Evolutionary conservation across 2,797 vertebrate genomes (phyloP), one percentile per base, ranked within the genome.

Genomic region (Pseudomugil tenellus): DNA sequence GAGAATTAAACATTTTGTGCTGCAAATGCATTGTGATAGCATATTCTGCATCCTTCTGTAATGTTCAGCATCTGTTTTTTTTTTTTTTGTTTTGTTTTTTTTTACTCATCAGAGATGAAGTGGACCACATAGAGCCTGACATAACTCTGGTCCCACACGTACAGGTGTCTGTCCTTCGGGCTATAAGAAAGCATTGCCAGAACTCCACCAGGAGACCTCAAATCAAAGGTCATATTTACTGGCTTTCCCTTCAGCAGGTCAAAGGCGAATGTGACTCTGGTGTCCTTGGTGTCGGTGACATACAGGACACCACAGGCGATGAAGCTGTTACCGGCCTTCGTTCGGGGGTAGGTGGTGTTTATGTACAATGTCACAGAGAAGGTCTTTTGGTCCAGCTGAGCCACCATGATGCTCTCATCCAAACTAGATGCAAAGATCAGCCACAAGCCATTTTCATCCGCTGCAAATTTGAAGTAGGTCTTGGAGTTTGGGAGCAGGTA

Each of bases 181-280:
- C 94, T 97, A 84, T 98, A 99, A 0, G 97, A 96, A 3, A 99
- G 89, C 97, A 99, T 99, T 2, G 98, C 95, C 71, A 99, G 93
- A 48, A 96, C 91, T 2, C 96, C 95, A 0, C 93, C 93, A 0
- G 93, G 88, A 39, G 94, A 84, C 70, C 96, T 93, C 65, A 98
- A 83, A 63, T 95, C 93, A 79, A 98, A 96, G 84, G 94, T 96
- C 21, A 93, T 87, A 3, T 95, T 94, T 9, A 98, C 80, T 3
- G 95, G 95, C 70, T 95, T 94, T 41, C 87, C 92, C 83, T 94
- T 94, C 66, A 97, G 68, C 68, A 99, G 91, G 79, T 99, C 97
- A 57, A 96, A 98, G 35, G 96, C 96, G 59, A 96, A 98, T 0
- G 94, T 95, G 63, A 99, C 92, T 64, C 92, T 94, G 39, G 63